Percentiles rank a stretch among this genome's conserved stretches.
phyloP scores from a whole-genome alignment of 1,140 invertebrate species.

The Sarcophaga peregrina region DNA sequence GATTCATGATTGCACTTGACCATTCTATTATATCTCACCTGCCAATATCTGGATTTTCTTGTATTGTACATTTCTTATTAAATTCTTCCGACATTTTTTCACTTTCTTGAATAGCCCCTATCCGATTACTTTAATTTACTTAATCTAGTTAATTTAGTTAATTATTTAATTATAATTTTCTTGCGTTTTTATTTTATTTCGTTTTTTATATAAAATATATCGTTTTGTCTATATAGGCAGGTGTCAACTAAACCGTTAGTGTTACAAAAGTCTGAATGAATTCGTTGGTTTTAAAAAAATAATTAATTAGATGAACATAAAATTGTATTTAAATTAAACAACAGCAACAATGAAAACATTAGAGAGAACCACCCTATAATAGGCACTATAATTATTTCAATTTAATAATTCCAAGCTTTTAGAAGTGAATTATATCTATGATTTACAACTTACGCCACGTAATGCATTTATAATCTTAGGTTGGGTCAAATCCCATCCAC shows the following conservation, averaged over 20 bases:
- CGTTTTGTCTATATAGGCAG: background rate
- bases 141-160: too few species aligned
- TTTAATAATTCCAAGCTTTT: too few species aligned
- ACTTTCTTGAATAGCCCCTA: background rate
- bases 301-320: background rate
- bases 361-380: background rate
- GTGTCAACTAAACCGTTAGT: background rate
- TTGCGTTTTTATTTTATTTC: too few species aligned
- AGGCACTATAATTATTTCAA: background rate
- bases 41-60: constrained; percentile 9
- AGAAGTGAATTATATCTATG: too few species aligned
- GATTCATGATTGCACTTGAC: too few species aligned
- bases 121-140: background rate
- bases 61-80: background rate
- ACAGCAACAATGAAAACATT: too few species aligned
- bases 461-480: too few species aligned
- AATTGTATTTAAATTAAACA: background rate
- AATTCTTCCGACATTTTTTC: background rate
- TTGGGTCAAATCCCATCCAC: too few species aligned
- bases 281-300: background rate
- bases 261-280: constrained; percentile 1
- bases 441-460: too few species aligned
- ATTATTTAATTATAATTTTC: too few species aligned
- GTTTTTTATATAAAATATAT: too few species aligned
- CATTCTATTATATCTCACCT: background rate